phyloP scores from a whole-genome alignment of 2,888 invertebrate species.

The Monoplex corrugatus region DNA sequence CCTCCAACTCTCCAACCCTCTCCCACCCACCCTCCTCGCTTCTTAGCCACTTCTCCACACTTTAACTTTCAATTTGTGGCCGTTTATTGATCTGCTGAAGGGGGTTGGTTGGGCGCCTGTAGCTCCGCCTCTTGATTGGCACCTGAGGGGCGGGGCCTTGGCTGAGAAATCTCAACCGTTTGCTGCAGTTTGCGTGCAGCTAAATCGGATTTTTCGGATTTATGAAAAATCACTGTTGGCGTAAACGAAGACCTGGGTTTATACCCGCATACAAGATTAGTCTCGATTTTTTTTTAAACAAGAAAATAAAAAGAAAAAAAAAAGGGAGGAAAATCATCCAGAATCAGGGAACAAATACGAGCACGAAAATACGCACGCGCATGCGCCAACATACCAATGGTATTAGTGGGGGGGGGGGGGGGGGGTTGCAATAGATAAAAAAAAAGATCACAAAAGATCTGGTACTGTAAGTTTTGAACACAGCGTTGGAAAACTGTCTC shows the following conservation, averaged over 20 bases:
- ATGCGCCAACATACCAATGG: not conserved
- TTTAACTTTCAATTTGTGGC: slow-evolving; percentile 49
- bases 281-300: too few species aligned
- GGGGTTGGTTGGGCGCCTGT: not conserved
- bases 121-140: not conserved
- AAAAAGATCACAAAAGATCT: not conserved
- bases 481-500: not conserved
- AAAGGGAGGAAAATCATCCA: too few species aligned
- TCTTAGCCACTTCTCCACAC: slow-evolving; percentile 16
- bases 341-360: too few species aligned
- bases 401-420: not conserved
- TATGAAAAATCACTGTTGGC: too few species aligned
- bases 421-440: not conserved
- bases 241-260: too few species aligned
- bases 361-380: too few species aligned
- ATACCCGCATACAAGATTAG: too few species aligned
- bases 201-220: too few species aligned
- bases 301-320: too few species aligned
- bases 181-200: too few species aligned
- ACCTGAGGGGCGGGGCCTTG: too few species aligned
- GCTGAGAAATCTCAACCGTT: too few species aligned
- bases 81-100: slow-evolving; percentile 20
- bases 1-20: not conserved
- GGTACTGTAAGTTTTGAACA: not conserved
- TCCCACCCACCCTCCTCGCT: not conserved